Percentiles rank a stretch among this genome's conserved stretches.
Evolutionary conservation across 2,888 invertebrate species (phyloP).

Genomic region (Rugalucina vietnamica): DNA sequence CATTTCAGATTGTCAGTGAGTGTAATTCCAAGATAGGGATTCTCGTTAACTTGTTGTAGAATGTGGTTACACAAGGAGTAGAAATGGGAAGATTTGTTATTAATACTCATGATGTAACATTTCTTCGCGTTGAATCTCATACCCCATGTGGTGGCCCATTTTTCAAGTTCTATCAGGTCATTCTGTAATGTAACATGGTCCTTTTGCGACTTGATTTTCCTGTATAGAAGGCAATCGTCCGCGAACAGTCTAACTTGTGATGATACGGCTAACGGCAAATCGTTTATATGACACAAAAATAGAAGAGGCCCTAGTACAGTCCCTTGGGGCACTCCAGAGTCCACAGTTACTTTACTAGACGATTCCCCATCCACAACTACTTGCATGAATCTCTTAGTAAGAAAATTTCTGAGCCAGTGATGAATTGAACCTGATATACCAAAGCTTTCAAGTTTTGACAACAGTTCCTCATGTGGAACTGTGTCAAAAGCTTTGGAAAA

Average conservation of each 20-base stretch:
- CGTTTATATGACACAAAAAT: constrained; percentile 32
- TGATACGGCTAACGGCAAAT: constrained; percentile 17
- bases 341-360: not conserved
- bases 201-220: not conserved
- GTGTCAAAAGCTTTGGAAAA: constrained; percentile 10
- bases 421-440: not conserved
- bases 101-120: constrained; percentile 43
- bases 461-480: not conserved
- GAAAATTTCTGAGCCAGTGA: constrained; percentile 6
- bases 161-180: constrained; percentile 39
- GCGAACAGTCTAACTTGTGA: constrained; percentile 32
- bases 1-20: constrained; percentile 26
- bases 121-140: constrained; percentile 50
- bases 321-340: constrained; percentile 13
- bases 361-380: constrained; percentile 27
- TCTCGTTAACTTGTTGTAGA: constrained; percentile 25
- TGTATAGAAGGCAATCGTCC: constrained; percentile 40
- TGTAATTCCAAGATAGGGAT: constrained; percentile 34
- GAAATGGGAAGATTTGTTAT: constrained; percentile 33
- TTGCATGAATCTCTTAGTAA: constrained; percentile 20
- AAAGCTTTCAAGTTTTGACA: constrained; percentile 1
- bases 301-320: constrained; percentile 21
- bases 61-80: constrained; percentile 17
- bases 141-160: constrained; percentile 44
- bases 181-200: constrained; percentile 23